Base-by-base conservation (phyloP, 2,797 vertebrate species). In the Carcharodon carcharias region DNA sequence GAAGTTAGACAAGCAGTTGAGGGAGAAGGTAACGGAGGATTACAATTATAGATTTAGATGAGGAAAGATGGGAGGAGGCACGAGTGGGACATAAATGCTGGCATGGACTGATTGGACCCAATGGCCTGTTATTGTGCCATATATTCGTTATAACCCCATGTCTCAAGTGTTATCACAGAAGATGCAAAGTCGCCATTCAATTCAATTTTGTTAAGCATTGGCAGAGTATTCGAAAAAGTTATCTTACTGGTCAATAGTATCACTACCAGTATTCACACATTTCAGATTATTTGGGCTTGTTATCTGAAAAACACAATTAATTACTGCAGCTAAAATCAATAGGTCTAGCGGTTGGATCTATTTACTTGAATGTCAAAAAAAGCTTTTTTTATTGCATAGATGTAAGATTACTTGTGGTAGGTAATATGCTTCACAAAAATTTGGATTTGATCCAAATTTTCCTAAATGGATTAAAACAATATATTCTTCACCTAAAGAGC, bases 371-470 rank as follows among this genome's bases (percentile, higher is more conserved):
- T 92, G 89, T 14, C 65, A 69, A 35, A 54, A 56, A 95, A 73
- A 26, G 26, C 11, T 3, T 95, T 95, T 67, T 73, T 31, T 7
- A 71, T 56, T 56, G 45, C 26, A 35, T 54, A 4, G 12, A 31
- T 54, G 95, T 77, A 50, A 71, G 45, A 54, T 77, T 77, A 56
- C 31, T 58, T 95, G 45, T 95, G 9, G 50, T 77, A 77, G 21
- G 50, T 77, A 77, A 77, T 35, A 56, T 54, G 65, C 18, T 69
- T 69, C 54, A 54, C 26, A 95, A 95, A 95, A 50, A 54, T n/a
- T 56, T 73, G 69, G 69, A 71, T 77, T 95, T 95, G 94, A 58
- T 95, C 69, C 94, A 58, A 95, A 77, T 71, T 77, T 69, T 45
- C 4, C 63, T 26, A 94, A 94, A 94, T 73, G 26, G 94, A 73